These are phyloP conservation scores for Lithobates pipiens DNA, from an alignment of 2,797 vertebrate species.

Conservation along the genomic window DNA sequence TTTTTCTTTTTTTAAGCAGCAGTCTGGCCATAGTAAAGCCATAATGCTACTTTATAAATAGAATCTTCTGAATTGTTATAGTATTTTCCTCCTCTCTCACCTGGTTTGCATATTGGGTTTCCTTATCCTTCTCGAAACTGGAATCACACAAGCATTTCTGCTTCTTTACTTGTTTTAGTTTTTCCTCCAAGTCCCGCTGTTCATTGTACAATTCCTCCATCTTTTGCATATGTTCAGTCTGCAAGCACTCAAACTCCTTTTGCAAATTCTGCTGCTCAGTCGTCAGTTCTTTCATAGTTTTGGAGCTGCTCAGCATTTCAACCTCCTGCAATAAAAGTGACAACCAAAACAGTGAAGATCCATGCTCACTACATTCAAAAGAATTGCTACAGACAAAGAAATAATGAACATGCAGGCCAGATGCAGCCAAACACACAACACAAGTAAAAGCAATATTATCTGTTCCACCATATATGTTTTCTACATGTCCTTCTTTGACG, in stretches of 20 bases:
- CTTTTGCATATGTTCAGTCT: conserved; percentile 90
- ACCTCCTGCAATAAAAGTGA: conserved; percentile 82
- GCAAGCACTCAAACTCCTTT: conserved; percentile 91
- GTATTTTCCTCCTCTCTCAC: conserved; percentile 71
- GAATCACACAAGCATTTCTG: conserved; percentile 92
- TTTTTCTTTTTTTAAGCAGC: no score
- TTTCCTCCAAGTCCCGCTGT: conserved; percentile 92
- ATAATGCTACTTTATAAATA: no score
- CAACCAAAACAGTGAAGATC: neutral
- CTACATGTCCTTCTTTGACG: no score
- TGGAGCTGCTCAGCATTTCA: conserved; percentile 90
- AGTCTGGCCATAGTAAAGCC: no score
- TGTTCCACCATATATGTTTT: no score
- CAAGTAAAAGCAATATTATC: no score
- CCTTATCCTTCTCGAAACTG: conserved; percentile 86
- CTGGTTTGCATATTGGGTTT: conserved; percentile 93
- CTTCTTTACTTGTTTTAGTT: conserved; percentile 92
- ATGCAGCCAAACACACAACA: no score
- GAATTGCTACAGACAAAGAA: no score
- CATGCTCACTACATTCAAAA: neutral
- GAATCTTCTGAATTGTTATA: no score
- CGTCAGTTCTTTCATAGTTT: conserved; percentile 90
- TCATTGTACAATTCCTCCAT: conserved; percentile 93
- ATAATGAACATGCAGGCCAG: no score
- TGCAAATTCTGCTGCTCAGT: conserved; percentile 92